These are phyloP conservation scores for Oxyscelio sp. DNA, from an alignment of 2,888 invertebrate species.

Conservation along the genomic window DNA sequence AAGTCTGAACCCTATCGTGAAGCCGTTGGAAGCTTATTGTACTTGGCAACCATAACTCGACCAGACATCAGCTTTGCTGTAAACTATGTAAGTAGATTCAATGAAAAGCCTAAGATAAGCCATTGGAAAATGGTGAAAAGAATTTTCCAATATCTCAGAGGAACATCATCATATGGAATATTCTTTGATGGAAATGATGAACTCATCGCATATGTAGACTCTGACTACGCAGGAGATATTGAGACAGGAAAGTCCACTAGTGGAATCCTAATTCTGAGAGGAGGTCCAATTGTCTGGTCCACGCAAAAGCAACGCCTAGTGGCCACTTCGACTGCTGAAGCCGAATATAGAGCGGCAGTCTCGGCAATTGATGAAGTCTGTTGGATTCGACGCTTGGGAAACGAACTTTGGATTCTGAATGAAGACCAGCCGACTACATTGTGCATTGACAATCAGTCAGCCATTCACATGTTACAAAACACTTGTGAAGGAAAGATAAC, in stretches of 20 bases:
- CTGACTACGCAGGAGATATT: slow-evolving; percentile 66
- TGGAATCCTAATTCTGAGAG: slow-evolving; percentile 11
- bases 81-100: slow-evolving; percentile 76
- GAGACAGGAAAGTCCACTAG: background rate
- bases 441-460: background rate
- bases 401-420: slow-evolving; percentile 61
- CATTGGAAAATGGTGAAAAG: slow-evolving; percentile 70
- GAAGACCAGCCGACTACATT: too few species aligned
- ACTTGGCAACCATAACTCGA: slow-evolving; percentile 70
- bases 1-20: background rate
- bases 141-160: slow-evolving; percentile 70
- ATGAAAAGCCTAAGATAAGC: slow-evolving; percentile 67
- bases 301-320: slow-evolving; percentile 73
- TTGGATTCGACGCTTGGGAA: slow-evolving; percentile 70
- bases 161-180: slow-evolving; percentile 75
- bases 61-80: slow-evolving; percentile 80
- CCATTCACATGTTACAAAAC: background rate
- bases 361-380: too few species aligned
- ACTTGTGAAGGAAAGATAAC: background rate
- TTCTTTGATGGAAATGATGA: slow-evolving; percentile 72
- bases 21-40: background rate
- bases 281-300: slow-evolving; percentile 80
- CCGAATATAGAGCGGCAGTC: slow-evolving; percentile 81
- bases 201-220: slow-evolving; percentile 54
- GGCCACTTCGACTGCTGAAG: slow-evolving; percentile 79